Evolutionary conservation across 2,888 invertebrate species (phyloP).

Genomic region (Aphidoletes aphidimyza): DNA sequence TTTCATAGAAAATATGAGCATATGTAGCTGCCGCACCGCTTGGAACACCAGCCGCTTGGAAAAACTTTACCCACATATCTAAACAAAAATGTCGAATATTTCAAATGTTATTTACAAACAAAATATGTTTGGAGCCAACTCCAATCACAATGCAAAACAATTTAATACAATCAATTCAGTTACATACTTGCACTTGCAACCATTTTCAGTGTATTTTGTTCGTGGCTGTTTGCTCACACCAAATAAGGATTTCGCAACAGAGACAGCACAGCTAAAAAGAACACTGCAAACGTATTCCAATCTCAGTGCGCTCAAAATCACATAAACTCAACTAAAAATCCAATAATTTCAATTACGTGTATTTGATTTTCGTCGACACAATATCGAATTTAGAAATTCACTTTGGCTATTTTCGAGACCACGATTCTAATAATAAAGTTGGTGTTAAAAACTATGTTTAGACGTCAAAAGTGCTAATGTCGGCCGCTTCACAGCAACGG

Average conservation of each 20-base stretch:
- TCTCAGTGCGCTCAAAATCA: neutral
- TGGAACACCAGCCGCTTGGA: constrained; percentile 85
- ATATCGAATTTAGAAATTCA: neutral
- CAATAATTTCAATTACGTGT: neutral
- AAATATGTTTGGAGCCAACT: neutral
- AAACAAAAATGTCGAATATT: constrained; percentile 47
- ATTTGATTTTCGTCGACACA: neutral
- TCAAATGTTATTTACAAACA: no score
- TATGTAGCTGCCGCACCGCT: constrained; percentile 80
- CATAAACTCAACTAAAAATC: neutral
- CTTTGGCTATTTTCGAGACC: neutral
- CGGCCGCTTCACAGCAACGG: constrained; percentile 52
- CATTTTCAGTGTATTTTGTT: constrained; percentile 18
- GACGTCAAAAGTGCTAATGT: constrained; percentile 32
- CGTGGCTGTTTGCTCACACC: neutral
- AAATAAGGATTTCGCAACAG: neutral
- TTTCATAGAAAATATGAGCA: constrained; percentile 86
- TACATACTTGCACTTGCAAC: constrained; percentile 2
- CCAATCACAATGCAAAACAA: neutral
- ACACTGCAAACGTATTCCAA: neutral
- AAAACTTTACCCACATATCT: constrained; percentile 83
- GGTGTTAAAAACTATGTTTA: neutral
- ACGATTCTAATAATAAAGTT: constrained; percentile 13
- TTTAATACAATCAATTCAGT: neutral
- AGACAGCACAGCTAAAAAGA: neutral